These are phyloP conservation scores for Cinara cedri DNA, from an alignment of 2,888 invertebrate species.

Conservation along the genomic window DNA sequence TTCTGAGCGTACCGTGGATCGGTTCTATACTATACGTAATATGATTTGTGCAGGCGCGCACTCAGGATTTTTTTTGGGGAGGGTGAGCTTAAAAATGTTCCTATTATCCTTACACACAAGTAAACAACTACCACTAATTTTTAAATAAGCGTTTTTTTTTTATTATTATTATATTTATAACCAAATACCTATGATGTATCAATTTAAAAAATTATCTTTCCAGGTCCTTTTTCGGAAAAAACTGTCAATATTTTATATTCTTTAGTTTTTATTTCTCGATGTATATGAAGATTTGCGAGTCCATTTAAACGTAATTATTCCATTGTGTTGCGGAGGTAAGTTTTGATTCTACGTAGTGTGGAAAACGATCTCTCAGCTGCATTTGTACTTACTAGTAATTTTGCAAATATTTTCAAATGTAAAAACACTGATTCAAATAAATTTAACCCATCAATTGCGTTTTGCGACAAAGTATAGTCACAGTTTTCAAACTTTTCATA, in stretches of 20 bases:
- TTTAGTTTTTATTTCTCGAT: conserved; percentile 5
- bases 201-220: neutral
- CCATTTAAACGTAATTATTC: neutral
- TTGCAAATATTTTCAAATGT: conserved; percentile 9
- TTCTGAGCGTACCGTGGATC: no score
- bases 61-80: neutral
- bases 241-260: neutral
- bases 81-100: neutral
- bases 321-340: neutral
- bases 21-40: no score
- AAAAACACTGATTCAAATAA: conserved; percentile 6
- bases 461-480: neutral
- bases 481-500: neutral
- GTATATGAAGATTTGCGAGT: neutral
- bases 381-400: neutral
- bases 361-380: neutral
- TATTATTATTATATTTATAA: neutral
- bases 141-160: neutral
- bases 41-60: no score
- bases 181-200: neutral
- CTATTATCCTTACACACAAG: neutral
- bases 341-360: neutral
- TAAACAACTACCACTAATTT: neutral
- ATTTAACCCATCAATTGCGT: neutral
- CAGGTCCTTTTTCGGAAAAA: neutral